Base-by-base conservation (phyloP, 2,888 invertebrate species). In the Nomada flava region DNA sequence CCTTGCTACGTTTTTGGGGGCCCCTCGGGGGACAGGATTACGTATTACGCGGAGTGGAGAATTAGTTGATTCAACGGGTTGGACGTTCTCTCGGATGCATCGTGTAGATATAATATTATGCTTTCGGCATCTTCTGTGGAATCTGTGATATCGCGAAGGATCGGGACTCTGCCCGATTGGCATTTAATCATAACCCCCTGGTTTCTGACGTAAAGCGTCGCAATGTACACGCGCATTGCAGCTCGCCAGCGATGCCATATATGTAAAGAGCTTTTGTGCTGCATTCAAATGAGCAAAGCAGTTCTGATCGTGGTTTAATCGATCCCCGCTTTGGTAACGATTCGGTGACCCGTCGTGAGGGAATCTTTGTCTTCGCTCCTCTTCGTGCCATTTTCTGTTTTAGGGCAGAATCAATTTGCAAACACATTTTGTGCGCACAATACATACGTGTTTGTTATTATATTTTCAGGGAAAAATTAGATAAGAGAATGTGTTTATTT, bases 141-240 rank as follows among this genome's bases (percentile, higher is more conserved):
- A 23, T 36, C 9, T 20, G 9, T 20, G 53, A n/a, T 9, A 29
- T 59, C 11, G 13, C 2, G 11, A 50, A 23, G 29, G 50, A 65
- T 50, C 57, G 15, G 15, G 42, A 47, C 15, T 72, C 15, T 18
- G 29, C 13, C 47, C 44, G 68, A 62, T 82, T 74, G 77, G 57
- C 69, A 71, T 78, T 75, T 65, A 57, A 70, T 57, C 23, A n/a
- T 63, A 67, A 74, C 59, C 71, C 70, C 60, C 23, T 71, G 71
- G 67, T 82, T 82, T 23, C 63, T 77, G 83, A 82, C 78, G 82
- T 82, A 74, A 62, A 65, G 67, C 68, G 78, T 78, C 82, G 83
- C 82, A 79, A 82, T 68, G 55, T 83, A 68, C 62, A 78, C 83
- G 83, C 83, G 75, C 75, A 76, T 72, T 83, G 83, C 83, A 79